phyloP scores from a whole-genome alignment of 2,888 invertebrate genomes.

The Drosophila trichaetosa region DNA sequence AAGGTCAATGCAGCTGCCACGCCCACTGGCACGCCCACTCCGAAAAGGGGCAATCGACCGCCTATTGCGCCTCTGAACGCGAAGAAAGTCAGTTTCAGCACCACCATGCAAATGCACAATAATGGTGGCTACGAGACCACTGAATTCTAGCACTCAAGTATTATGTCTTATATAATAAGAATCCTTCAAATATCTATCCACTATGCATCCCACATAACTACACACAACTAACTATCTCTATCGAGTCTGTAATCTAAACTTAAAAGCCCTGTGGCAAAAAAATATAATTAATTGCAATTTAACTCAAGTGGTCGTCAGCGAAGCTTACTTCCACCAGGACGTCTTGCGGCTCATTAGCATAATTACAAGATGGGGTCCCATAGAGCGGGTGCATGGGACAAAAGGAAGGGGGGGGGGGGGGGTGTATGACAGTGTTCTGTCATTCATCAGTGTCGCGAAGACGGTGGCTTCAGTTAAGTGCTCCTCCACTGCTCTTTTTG shows the following conservation, averaged over 20 bases:
- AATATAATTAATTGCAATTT: conserved; percentile 77
- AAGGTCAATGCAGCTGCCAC: conserved; percentile 67
- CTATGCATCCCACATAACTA: not conserved
- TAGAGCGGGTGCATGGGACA: not conserved
- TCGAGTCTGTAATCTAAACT: conserved; percentile 18
- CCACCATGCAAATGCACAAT: conserved; percentile 64
- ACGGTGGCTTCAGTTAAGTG: conserved; percentile 69
- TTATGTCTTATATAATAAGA: conserved; percentile 9
- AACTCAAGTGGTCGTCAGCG: conserved; percentile 62
- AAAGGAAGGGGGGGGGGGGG: not conserved
- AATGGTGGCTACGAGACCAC: conserved; percentile 73
- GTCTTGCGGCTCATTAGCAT: conserved; percentile 72
- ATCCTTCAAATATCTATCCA: conserved; percentile 12
- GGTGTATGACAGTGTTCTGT: conserved; percentile 23
- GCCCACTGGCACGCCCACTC: conserved; percentile 53
- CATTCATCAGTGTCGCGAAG: conserved; percentile 73
- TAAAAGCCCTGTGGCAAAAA: conserved; percentile 53
- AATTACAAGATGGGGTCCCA: conserved; percentile 60
- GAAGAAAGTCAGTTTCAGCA: conserved; percentile 64
- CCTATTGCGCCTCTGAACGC: conserved; percentile 22
- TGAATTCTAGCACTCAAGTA: conserved; percentile 41
- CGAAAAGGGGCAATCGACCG: conserved; percentile 47
- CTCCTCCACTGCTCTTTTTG: conserved; percentile 64
- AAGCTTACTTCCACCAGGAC: conserved; percentile 61
- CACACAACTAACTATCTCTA: conserved; percentile 16